Evolutionary conservation across 1,140 invertebrate species (phyloP).

Genomic region (Drosophila ficusphila): DNA sequence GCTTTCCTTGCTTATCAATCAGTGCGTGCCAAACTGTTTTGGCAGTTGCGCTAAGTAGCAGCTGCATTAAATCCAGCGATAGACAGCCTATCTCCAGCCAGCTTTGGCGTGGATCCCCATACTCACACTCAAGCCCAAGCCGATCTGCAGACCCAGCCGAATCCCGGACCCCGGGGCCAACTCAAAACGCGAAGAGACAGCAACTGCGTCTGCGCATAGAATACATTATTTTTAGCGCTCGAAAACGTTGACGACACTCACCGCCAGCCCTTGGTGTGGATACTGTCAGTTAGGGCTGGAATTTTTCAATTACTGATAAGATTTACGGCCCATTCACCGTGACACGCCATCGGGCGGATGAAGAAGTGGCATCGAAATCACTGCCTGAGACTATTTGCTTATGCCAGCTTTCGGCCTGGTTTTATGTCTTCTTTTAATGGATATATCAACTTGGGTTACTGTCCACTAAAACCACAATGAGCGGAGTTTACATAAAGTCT

Average conservation of each 20-base stretch:
- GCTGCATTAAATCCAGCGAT: slow-evolving; percentile 61
- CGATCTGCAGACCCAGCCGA: slow-evolving; percentile 6
- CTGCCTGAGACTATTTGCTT: background rate
- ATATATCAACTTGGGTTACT: background rate
- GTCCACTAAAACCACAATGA: background rate
- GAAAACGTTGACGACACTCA: slow-evolving; percentile 56
- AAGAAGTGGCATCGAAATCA: slow-evolving; percentile 24
- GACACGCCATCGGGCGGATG: slow-evolving; percentile 18
- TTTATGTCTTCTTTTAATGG: background rate
- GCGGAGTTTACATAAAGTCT: background rate
- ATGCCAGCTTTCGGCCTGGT: background rate
- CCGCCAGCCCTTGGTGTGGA: slow-evolving; percentile 51
- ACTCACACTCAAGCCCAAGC: background rate
- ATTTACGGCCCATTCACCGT: slow-evolving; percentile 48
- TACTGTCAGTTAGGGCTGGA: slow-evolving; percentile 60
- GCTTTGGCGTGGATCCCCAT: slow-evolving; percentile 18
- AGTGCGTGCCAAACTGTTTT: slow-evolving; percentile 80
- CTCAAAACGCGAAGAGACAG: slow-evolving; percentile 35
- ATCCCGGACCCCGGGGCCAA: background rate
- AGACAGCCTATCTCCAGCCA: slow-evolving; percentile 27
- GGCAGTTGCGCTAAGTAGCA: slow-evolving; percentile 76
- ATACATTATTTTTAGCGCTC: slow-evolving; percentile 64
- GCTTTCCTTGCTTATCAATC: slow-evolving; percentile 70
- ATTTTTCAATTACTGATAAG: slow-evolving; percentile 60
- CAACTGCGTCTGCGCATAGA: slow-evolving; percentile 59